These are phyloP conservation scores for Catharus minimus DNA, from an alignment of 2,113 vertebrate genomes.

Conservation along the genomic window DNA sequence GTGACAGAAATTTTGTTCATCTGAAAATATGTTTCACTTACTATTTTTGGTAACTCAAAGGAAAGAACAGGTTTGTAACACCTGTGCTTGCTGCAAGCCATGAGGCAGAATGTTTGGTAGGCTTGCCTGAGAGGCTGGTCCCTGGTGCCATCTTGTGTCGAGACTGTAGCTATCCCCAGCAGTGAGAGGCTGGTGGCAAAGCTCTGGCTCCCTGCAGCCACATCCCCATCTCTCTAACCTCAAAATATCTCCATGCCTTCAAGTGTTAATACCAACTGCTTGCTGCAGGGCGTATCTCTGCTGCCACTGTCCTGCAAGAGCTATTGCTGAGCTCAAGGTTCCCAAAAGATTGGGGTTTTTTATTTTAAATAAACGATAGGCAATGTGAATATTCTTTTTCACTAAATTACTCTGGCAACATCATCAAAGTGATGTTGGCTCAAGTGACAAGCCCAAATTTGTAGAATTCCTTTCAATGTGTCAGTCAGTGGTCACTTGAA, in stretches of 20 bases:
- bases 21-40: background rate
- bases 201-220: accelerated
- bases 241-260: background rate
- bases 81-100: background rate
- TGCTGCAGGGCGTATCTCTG: background rate
- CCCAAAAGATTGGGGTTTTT: background rate
- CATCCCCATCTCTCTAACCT: background rate
- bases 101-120: background rate
- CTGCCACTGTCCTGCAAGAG: background rate
- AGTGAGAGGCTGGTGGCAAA: background rate
- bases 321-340: accelerated
- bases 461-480: background rate
- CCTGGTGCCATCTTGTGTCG: constrained; percentile 75
- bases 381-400: background rate
- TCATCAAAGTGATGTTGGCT: background rate
- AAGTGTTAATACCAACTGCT: accelerated
- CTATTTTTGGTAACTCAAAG: background rate
- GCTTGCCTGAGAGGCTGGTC: constrained; percentile 48
- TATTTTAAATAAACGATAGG: background rate
- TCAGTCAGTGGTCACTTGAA: background rate
- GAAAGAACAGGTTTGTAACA: background rate
- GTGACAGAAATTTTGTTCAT: background rate
- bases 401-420: background rate
- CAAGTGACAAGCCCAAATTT: background rate
- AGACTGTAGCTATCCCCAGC: background rate